Base-by-base conservation (phyloP, 1,140 invertebrate genomes). In the Ceratina australensis region DNA sequence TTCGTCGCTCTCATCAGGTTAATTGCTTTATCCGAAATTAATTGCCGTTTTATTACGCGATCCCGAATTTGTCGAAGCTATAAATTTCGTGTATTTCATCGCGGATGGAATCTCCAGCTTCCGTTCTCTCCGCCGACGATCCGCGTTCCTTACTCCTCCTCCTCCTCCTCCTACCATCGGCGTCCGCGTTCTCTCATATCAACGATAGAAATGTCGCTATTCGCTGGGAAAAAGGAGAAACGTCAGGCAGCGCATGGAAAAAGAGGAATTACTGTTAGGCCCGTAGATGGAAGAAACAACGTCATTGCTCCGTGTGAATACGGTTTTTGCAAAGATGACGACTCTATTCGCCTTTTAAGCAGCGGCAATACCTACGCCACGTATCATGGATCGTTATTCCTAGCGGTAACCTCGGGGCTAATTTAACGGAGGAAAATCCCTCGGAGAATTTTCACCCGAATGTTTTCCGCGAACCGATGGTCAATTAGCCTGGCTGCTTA, bases 261-360 rank as follows among this genome's bases (percentile, higher is more conserved):
- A 77, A 77, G 66, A 77, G 57, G 74, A 77, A 77, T 77, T 77
- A 77, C 74, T 77, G 74, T 77, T 68, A 77, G 74, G 1, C 24
- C 74, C 74, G 67, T 77, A 77, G 26, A 77, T 77, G 74, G 74
- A 61, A 71, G 74, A 33, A 63, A 77, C 74, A 77, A 77, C 74
- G 74, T 77, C 74, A 77, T 77, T 77, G 74, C 74, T 77, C 74
- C 74, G 74, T 77, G 74, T 77, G 74, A 77, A 77, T 77, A 77
- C 47, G 28, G 47, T 77, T 77, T 77, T 77, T 77, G 61, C 74
- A n/a, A 77, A 77, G 74, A 77, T 77, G 74, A 77, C 74, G 74
- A 77, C 74, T 77, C 74, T 77, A 77, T 77, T 77, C 74, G 59
- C 74, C 74, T 71, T 77, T 77, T 77, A 77, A 71, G 74, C 74